phyloP scores from a whole-genome alignment of 2,888 invertebrate species.

The Ganaspis brasiliensis region DNA sequence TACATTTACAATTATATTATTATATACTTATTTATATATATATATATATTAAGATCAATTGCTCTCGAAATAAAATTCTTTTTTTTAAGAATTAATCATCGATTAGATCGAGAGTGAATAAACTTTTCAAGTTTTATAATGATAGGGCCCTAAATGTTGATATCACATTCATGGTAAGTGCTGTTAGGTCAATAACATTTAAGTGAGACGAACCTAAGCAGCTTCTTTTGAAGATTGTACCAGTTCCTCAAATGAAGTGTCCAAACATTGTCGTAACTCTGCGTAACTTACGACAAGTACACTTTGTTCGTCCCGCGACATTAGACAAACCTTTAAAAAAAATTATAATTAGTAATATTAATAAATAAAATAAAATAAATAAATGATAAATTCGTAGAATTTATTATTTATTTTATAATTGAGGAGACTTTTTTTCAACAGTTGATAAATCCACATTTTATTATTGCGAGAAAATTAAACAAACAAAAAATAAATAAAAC shows the following conservation, averaged over 20 bases:
- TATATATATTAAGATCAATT: slow-evolving; percentile 20
- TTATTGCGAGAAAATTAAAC: too few species aligned
- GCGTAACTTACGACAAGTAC: slow-evolving; percentile 97
- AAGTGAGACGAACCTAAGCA: slow-evolving; percentile 50
- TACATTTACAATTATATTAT: slow-evolving; percentile 42
- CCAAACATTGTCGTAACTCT: slow-evolving; percentile 97
- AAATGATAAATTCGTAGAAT: too few species aligned
- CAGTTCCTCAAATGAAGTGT: slow-evolving; percentile 94
- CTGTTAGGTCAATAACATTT: slow-evolving; percentile 60
- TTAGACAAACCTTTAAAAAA: slow-evolving; percentile 91
- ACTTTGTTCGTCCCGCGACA: slow-evolving; percentile 98
- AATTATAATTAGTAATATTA: slow-evolving; percentile 49
- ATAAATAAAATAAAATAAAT: slow-evolving; percentile 31
- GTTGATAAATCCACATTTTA: too few species aligned
- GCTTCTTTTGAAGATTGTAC: slow-evolving; percentile 83
- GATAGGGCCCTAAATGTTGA: slow-evolving; percentile 77
- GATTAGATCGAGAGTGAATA: slow-evolving; percentile 49
- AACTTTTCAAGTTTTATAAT: slow-evolving; percentile 60
- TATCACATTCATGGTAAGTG: slow-evolving; percentile 78
- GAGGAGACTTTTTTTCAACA: too few species aligned
- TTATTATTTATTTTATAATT: too few species aligned
- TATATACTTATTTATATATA: slow-evolving; percentile 31
- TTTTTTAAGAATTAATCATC: slow-evolving; percentile 1
- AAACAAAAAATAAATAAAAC: too few species aligned
- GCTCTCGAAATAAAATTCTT: not conserved